Base-by-base conservation (phyloP, 2,888 invertebrate genomes). In the Miltochrista miniata region DNA sequence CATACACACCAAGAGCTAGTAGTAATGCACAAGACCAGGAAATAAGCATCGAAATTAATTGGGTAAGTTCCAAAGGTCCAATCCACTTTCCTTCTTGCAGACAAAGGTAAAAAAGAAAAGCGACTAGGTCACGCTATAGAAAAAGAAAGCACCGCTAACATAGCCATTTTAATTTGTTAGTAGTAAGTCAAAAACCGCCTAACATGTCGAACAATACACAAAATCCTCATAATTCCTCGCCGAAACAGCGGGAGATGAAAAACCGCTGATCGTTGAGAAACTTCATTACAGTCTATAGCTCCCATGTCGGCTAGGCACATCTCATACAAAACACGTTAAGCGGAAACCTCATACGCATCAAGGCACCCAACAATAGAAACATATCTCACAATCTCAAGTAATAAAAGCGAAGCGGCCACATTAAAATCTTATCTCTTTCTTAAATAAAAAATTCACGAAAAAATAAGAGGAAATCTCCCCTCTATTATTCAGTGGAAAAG, bases 341-440 rank as follows among this genome's bases (percentile, higher is more conserved):
- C 90, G 83, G 85, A 90, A 89, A 85, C 86, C 89, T 76, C 85
- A 86, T 74, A 89, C 88, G 88, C 87, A 86, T 85, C 86, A 81
- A 74, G 79, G 79, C 79, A 76, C 70, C 68, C 78, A 84, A 90
- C 90, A 90, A 89, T 88, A 71, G 83, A 75, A 71, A 74, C 76
- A 85, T 85, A 87, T 85, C 83, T 87, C 86, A 81, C 81, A 85
- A 87, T 86, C 87, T 80, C 74, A 59, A 84, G 88, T 90, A 90
- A 90, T 91, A 90, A 90, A 87, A 85, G 83, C 82, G 76, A 78
- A 83, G 86, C 83, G 80, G 83, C 87, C 87, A 90, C 90, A 91
- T 90, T 90, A 91, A 91, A 91, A 90, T 90, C 90, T 90, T 91
- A 91, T 91, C 90, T 90, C 86, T 90, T 90, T 90, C 90, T 90